Percentiles rank a stretch among this genome's conserved stretches.
Evolutionary conservation across 2,888 invertebrate genomes (phyloP).

Genomic region (Eilema griseolum): DNA sequence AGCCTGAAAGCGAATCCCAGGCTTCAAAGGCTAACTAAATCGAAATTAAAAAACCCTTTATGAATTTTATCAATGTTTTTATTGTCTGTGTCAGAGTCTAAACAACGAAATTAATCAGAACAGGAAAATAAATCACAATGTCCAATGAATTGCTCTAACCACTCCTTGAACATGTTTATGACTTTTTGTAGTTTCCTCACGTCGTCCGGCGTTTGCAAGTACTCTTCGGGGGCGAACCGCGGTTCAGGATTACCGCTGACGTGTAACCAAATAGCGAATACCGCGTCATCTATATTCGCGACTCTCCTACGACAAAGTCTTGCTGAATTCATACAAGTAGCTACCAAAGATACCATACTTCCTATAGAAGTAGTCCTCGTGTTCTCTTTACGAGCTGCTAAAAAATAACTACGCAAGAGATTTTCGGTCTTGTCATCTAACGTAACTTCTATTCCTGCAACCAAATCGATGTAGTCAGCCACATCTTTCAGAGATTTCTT

Average conservation of each 20-base stretch:
- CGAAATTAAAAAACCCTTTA: background rate
- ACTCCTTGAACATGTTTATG: slow-evolving; percentile 72
- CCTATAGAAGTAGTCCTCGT: slow-evolving; percentile 68
- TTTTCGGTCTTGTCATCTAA: slow-evolving; percentile 64
- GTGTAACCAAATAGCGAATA: slow-evolving; percentile 81
- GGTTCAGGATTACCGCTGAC: slow-evolving; percentile 74
- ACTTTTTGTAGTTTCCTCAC: slow-evolving; percentile 67
- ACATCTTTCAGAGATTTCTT: slow-evolving; percentile 65
- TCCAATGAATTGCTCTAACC: slow-evolving; percentile 75
- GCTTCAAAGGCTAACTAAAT: background rate
- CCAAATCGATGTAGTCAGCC: slow-evolving; percentile 66
- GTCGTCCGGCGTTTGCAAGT: slow-evolving; percentile 72
- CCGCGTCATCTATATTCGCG: slow-evolving; percentile 73
- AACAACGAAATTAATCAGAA: slow-evolving; percentile 9
- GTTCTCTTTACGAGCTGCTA: slow-evolving; percentile 74
- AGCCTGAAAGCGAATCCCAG: background rate
- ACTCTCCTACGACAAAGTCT: slow-evolving; percentile 71
- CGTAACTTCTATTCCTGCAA: slow-evolving; percentile 68
- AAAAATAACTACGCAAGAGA: slow-evolving; percentile 72
- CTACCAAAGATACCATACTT: slow-evolving; percentile 70
- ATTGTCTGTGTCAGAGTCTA: background rate
- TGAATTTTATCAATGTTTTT: background rate
- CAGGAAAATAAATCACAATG: slow-evolving; percentile 42
- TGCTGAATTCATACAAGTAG: slow-evolving; percentile 71
- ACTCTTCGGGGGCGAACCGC: slow-evolving; percentile 77